A percentile compares a stretch with the other conserved stretches of the same genome.
Conservation (phyloP, 2,888 invertebrate genomes). For the Pimpla rufipes region DNA sequence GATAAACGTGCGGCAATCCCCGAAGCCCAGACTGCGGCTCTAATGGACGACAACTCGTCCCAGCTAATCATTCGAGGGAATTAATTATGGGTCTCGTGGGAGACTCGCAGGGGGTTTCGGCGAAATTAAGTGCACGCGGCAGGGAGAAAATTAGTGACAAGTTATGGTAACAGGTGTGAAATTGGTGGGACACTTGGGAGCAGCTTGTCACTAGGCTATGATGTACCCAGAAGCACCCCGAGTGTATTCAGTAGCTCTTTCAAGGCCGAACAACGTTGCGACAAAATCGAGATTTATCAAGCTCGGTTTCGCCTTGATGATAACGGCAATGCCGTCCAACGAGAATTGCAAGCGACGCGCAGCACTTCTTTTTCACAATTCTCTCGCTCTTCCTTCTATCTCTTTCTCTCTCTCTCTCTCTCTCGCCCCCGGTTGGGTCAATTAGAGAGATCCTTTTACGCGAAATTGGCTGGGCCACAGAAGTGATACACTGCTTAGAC, state of each 20-base stretch:
- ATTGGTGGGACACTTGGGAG: background rate
- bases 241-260: background rate
- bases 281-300: background rate
- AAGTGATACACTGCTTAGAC: slow-evolving; percentile 26
- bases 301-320: background rate
- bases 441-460: slow-evolving; percentile 35
- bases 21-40: background rate
- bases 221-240: background rate
- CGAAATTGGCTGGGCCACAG: slow-evolving; percentile 21
- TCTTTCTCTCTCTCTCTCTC: slow-evolving; percentile 2
- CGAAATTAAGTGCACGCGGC: slow-evolving; percentile 7
- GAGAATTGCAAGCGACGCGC: background rate
- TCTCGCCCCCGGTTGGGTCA: slow-evolving; percentile 1
- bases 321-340: background rate
- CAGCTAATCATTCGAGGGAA: background rate
- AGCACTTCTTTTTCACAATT: background rate
- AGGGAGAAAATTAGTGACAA: slow-evolving; percentile 2
- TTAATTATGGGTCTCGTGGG: slow-evolving; percentile 2
- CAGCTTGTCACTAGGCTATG: background rate
- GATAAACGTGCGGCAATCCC: background rate
- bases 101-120: background rate
- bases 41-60: background rate
- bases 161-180: background rate
- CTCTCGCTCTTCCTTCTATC: background rate
- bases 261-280: background rate